Base-by-base conservation (phyloP, 1,140 invertebrate species). In the Drosophila simulans region DNA sequence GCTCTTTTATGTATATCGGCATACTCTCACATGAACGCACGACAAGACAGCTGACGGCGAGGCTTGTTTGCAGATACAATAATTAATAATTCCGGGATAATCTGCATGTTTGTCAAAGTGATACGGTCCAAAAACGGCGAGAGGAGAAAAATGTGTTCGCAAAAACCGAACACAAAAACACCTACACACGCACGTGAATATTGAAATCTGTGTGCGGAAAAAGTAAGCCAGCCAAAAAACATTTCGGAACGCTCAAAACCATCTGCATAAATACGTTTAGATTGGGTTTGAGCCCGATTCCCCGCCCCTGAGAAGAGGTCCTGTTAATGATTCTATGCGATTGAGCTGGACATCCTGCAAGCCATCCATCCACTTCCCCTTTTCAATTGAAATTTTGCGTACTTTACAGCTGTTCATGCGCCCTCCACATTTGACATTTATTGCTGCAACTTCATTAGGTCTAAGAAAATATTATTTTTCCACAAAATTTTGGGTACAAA, bases 81-180 rank as follows among this genome's bases (percentile, higher is more conserved):
- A 88, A 88, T 88, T 88, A 88, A 88, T 88, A 88, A 88, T 88
- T 89, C 84, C 63, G 57, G 84, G 84, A 88, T 88, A 88, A 88
- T 83, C 84, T 81, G 66, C 80, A 89, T 88, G 84, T 88, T 88
- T 88, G 84, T 88, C 84, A 88, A 89, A 88, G 55, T 63, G 84
- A 88, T 88, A 84, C 75, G 82, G 71, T 65, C 75, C 68, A 40
- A 69, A 82, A 81, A 76, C 57, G 42, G 22, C 25, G 45, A 55
- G 48, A 48, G 10, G n/a, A 31, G 66, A 45, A 68, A 69, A 60
- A 53, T 71, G 15, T 75, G 62, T 71, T 74, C 58, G 27, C 20
- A 58, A 80, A 74, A 65, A 57, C 56, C 56, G 10, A 60, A 59
- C 25, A 54, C 58, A 69, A 66, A 57, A 62, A 74, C 74, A 69